Conservation (phyloP, 2,113 vertebrate genomes). For the Spea bombifrons region DNA sequence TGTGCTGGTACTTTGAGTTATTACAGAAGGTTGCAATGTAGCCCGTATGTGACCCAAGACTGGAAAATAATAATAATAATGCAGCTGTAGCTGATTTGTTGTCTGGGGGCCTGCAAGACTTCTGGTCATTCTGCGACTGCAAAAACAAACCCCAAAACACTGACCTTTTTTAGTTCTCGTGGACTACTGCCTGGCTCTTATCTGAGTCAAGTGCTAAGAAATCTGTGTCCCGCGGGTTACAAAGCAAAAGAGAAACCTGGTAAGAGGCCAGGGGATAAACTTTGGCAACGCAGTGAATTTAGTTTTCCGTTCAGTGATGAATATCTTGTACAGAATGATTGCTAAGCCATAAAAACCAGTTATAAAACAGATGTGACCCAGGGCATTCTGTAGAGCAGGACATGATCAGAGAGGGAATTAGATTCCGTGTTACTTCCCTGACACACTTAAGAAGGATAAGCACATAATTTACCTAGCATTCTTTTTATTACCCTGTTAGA, state of each 20-base stretch:
- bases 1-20: no score
- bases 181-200: no score
- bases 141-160: no score
- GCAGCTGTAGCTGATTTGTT: no score
- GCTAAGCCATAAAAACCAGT: not conserved
- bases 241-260: not conserved
- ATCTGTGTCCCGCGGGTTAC: not conserved
- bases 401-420: slow-evolving; percentile 1
- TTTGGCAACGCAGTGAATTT: not conserved
- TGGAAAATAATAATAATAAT: no score
- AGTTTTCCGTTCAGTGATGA: not conserved
- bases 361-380: slow-evolving; percentile 8
- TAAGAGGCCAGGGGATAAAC: not conserved
- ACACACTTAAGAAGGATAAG: not conserved
- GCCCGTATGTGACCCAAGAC: no score
- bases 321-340: not conserved
- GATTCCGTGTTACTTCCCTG: not conserved
- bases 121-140: no score
- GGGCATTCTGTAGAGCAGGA: not conserved
- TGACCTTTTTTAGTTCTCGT: no score
- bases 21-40: no score
- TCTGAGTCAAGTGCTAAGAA: not conserved
- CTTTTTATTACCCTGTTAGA: not conserved
- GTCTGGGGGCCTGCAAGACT: no score
- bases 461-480: not conserved